Conservation (phyloP, 2,797 vertebrate genomes). For the Pangasius macronema region DNA sequence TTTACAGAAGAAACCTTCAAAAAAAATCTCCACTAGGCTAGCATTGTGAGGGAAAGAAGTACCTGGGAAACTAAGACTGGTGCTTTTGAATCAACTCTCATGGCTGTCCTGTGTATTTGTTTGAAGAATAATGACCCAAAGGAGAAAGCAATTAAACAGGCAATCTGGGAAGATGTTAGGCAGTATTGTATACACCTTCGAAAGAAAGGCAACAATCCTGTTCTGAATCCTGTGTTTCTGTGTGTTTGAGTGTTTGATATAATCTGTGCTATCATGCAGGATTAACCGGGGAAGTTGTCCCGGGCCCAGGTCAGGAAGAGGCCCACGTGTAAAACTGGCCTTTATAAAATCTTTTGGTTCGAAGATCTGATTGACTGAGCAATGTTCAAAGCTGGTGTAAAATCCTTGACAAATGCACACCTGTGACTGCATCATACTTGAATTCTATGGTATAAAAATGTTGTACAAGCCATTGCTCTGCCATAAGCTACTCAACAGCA, state of each 20-base stretch:
- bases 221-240: constrained; percentile 5
- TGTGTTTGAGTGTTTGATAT: neutral
- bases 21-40: neutral
- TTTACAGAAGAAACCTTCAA: neutral
- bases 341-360: neutral
- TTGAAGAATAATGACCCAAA: neutral
- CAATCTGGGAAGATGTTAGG: neutral
- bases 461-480: neutral
- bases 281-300: neutral
- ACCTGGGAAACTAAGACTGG: neutral
- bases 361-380: neutral
- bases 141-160: neutral
- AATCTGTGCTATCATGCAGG: neutral
- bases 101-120: neutral
- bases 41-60: neutral
- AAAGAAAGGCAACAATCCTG: constrained; percentile 1
- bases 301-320: neutral
- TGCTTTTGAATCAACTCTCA: neutral
- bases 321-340: neutral
- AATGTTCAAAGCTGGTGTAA: neutral
- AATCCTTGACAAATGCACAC: neutral
- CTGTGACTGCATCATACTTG: no score
- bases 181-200: neutral
- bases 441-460: neutral
- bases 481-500: neutral